A percentile compares a stretch with the other conserved stretches of the same genome.
These are phyloP conservation scores for Oreohelix idahoensis DNA, from an alignment of 1,140 invertebrate genomes.

Conservation along the genomic window DNA sequence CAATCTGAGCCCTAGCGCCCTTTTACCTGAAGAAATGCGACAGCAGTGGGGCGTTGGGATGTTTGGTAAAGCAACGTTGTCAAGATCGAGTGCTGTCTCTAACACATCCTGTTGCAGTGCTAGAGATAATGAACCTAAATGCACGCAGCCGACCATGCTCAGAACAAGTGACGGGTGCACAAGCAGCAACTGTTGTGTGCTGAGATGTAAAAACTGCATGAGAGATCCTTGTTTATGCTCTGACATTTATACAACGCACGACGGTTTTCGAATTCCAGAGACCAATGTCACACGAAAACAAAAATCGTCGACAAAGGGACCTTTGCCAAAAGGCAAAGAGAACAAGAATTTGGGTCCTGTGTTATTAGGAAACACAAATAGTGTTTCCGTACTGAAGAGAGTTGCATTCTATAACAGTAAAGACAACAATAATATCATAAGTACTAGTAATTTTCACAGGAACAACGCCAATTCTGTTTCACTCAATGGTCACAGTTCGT, in stretches of 20 bases:
- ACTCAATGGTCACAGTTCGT: neutral
- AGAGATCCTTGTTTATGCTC: slow-evolving; percentile 14
- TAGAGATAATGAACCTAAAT: neutral
- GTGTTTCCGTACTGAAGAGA: slow-evolving; percentile 4
- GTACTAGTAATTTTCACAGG: slow-evolving; percentile 37
- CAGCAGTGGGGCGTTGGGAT: slow-evolving; percentile 39
- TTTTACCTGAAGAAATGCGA: slow-evolving; percentile 36
- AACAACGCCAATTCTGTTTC: neutral
- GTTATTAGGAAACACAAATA: neutral
- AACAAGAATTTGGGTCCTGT: neutral
- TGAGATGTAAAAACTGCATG: slow-evolving; percentile 16
- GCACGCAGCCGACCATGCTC: neutral
- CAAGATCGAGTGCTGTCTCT: neutral
- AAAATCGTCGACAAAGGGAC: neutral
- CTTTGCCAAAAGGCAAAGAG: slow-evolving; percentile 21
- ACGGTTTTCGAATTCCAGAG: slow-evolving; percentile 26
- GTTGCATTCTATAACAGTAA: slow-evolving; percentile 26
- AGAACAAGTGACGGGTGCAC: neutral
- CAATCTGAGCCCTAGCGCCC: slow-evolving; percentile 35
- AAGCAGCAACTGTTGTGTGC: slow-evolving; percentile 24
- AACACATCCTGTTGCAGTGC: neutral
- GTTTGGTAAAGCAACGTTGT: slow-evolving; percentile 25
- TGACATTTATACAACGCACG: neutral
- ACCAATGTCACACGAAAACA: slow-evolving; percentile 10
- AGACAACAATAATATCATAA: slow-evolving; percentile 36